A percentile compares a stretch with the other conserved stretches of the same genome.
These are phyloP conservation scores for Griposia aprilina DNA, from an alignment of 2,888 invertebrate species.

Conservation along the genomic window DNA sequence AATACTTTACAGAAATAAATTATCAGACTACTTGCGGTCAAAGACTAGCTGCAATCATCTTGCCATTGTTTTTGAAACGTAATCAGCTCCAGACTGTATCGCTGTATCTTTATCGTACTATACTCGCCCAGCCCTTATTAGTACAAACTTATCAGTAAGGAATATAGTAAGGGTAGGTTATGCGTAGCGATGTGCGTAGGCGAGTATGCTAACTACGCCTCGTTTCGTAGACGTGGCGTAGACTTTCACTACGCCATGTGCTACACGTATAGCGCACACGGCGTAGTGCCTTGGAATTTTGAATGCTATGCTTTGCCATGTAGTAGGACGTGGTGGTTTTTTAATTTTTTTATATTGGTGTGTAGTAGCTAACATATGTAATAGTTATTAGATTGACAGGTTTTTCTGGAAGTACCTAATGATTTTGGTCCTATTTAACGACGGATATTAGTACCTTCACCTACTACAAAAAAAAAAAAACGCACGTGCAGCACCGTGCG, in stretches of 20 bases:
- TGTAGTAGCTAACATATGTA: not conserved
- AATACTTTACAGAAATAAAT: not conserved
- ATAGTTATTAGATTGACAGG: not conserved
- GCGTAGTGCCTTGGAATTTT: too few relatives aligned
- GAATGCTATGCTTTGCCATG: too few relatives aligned
- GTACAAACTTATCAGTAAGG: not conserved
- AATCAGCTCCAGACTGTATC: not conserved
- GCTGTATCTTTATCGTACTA: not conserved
- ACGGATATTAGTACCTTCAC: too few relatives aligned
- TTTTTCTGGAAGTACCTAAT: too few relatives aligned
- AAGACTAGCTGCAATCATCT: slow-evolving; percentile 23
- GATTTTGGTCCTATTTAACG: too few relatives aligned
- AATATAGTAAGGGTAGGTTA: not conserved
- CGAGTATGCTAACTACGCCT: not conserved
- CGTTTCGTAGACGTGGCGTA: not conserved
- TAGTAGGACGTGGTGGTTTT: too few relatives aligned
- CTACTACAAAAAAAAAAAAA: too few relatives aligned
- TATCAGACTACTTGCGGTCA: slow-evolving; percentile 20
- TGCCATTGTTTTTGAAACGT: not conserved
- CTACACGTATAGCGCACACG: not conserved
- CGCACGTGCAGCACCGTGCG: too few relatives aligned
- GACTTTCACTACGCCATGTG: not conserved
- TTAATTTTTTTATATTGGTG: too few relatives aligned
- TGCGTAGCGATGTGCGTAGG: not conserved
- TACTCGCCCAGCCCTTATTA: not conserved